Evolutionary conservation across 2,797 vertebrate genomes (phyloP).

Genomic region (Gephyroberyx darwinii): DNA sequence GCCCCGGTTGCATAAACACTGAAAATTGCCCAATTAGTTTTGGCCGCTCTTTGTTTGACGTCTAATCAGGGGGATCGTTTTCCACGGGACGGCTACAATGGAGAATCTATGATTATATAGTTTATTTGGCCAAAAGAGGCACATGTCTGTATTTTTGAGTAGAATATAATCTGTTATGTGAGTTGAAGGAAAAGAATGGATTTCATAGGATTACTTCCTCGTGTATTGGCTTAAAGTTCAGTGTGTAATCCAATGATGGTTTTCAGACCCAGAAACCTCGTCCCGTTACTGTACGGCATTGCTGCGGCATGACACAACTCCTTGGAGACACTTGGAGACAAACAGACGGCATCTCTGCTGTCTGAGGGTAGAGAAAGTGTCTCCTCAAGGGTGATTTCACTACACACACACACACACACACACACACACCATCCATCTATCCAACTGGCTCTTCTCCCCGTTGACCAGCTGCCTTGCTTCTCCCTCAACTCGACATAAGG

Average conservation of each 20-base stretch:
- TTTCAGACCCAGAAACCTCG: neutral
- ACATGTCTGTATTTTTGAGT: conserved; percentile 28
- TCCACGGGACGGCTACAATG: conserved; percentile 17
- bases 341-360: conserved; percentile 26
- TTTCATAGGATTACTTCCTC: conserved; percentile 21
- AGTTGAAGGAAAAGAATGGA: conserved; percentile 5
- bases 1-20: conserved; percentile 39
- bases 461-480: neutral
- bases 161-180: conserved; percentile 17
- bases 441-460: conserved; percentile 24
- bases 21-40: conserved; percentile 46
- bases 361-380: conserved; percentile 48
- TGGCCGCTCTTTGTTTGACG: conserved; percentile 59
- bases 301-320: conserved; percentile 25
- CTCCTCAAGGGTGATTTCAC: conserved; percentile 64
- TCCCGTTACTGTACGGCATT: neutral
- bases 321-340: conserved; percentile 30
- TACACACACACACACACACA: conserved; percentile 35
- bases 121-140: conserved; percentile 42
- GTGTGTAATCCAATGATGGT: neutral
- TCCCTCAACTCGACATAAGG: conserved; percentile 27
- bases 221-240: conserved; percentile 2
- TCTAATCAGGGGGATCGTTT: conserved; percentile 62
- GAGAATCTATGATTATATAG: conserved; percentile 23
- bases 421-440: conserved; percentile 10